A percentile compares a stretch with the other conserved stretches of the same genome.
phyloP scores from a whole-genome alignment of 1,140 invertebrate genomes.

The Pissodes strobi region DNA sequence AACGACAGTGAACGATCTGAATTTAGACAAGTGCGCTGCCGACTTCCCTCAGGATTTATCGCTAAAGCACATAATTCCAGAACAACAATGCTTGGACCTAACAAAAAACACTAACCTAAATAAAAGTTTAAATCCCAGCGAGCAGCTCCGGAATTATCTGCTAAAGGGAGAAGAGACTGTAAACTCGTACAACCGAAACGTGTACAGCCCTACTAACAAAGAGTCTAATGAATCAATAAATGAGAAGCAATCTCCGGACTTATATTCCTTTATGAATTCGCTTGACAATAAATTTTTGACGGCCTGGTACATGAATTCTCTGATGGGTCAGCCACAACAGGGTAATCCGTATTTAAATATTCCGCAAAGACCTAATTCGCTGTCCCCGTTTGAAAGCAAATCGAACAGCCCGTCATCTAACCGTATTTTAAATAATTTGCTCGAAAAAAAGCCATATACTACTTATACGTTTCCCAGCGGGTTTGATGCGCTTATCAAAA shows the following conservation, averaged over 20 bases:
- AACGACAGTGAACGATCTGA: slow-evolving; percentile 21
- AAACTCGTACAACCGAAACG: slow-evolving; percentile 43
- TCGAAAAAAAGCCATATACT: slow-evolving; percentile 49
- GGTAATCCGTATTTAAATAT: slow-evolving; percentile 44
- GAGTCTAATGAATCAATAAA: slow-evolving; percentile 37
- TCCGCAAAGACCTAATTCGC: slow-evolving; percentile 2
- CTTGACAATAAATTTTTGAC: slow-evolving; percentile 64
- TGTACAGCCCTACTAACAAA: slow-evolving; percentile 38
- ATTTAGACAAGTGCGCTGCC: slow-evolving; percentile 31
- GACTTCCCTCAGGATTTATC: slow-evolving; percentile 48
- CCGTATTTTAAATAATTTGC: slow-evolving; percentile 52
- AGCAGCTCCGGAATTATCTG: slow-evolving; percentile 46
- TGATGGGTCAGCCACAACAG: slow-evolving; percentile 43
- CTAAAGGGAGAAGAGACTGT: slow-evolving; percentile 39
- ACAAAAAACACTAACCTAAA: slow-evolving; percentile 42
- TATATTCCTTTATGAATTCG: slow-evolving; percentile 54
- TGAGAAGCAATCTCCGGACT: slow-evolving; percentile 42
- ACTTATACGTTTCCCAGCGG: slow-evolving; percentile 44
- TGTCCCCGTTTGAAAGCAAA: slow-evolving; percentile 23
- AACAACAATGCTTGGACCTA: slow-evolving; percentile 35
- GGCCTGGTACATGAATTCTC: slow-evolving; percentile 65
- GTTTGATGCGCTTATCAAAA: slow-evolving; percentile 53
- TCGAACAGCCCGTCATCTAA: slow-evolving; percentile 44
- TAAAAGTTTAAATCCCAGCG: slow-evolving; percentile 35
- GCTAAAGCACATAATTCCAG: slow-evolving; percentile 38